Percentiles rank a stretch among this genome's conserved stretches.
These are phyloP conservation scores for Mormyrops attenuatus DNA, from an alignment of 2,797 vertebrate genomes.

Conservation along the genomic window DNA sequence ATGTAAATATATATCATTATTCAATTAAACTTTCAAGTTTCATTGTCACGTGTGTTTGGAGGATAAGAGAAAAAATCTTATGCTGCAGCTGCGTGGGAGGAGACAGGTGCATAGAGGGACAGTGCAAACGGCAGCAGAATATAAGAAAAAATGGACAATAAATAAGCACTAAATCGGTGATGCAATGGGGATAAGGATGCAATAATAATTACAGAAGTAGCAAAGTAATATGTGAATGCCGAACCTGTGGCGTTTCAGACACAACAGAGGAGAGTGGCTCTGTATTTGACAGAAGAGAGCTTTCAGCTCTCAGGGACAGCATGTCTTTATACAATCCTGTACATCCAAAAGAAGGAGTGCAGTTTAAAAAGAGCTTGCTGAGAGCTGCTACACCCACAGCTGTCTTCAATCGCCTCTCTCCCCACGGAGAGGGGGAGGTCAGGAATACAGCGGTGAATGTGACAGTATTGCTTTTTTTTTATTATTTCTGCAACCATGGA, in stretches of 20 bases:
- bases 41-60: not conserved
- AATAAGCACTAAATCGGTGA: not conserved
- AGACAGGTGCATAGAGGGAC: not conserved
- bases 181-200: not conserved
- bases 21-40: not conserved
- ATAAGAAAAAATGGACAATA: not conserved
- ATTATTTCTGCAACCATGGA: slow-evolving; percentile 2
- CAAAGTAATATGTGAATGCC: not conserved
- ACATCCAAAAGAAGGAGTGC: not conserved
- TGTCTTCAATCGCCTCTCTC: not conserved
- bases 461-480: not conserved
- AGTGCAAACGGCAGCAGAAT: not conserved
- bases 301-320: not conserved
- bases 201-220: not conserved
- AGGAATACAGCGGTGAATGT: not conserved
- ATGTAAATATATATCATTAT: not conserved
- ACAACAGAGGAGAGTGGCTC: not conserved
- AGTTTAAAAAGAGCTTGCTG: not conserved
- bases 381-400: not conserved
- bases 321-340: not conserved
- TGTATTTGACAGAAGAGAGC: not conserved
- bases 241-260: not conserved
- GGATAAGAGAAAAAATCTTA: not conserved
- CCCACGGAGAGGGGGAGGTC: not conserved
- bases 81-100: not conserved